These are phyloP conservation scores for Psilanteris sp. DNA, from an alignment of 1,140 invertebrate species.

Conservation along the genomic window DNA sequence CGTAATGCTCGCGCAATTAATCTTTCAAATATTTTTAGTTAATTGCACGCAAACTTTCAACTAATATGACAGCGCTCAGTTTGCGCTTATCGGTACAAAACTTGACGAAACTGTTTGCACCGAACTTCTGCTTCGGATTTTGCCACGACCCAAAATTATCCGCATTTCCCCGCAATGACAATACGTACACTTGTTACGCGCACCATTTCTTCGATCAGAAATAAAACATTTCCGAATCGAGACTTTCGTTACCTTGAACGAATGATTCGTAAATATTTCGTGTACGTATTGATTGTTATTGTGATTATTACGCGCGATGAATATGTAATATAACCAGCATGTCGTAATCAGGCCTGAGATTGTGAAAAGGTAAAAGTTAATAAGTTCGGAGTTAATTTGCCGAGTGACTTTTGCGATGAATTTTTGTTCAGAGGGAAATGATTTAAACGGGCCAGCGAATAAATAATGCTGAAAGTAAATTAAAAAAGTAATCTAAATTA, in stretches of 20 bases:
- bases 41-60: too few species aligned
- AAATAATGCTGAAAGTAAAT: slow-evolving; percentile 47
- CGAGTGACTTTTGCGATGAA: slow-evolving; percentile 28
- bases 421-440: slow-evolving; percentile 23
- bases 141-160: slow-evolving; percentile 25
- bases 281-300: slow-evolving; percentile 51
- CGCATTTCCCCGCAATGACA: not conserved
- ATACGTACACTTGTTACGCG: slow-evolving; percentile 48
- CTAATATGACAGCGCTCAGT: too few species aligned
- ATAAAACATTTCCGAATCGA: slow-evolving; percentile 48
- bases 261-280: slow-evolving; percentile 55
- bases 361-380: slow-evolving; percentile 47
- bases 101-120: too few species aligned
- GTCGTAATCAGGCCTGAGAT: slow-evolving; percentile 28
- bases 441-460: slow-evolving; percentile 18
- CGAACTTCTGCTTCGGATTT: too few species aligned
- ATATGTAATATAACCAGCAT: slow-evolving; percentile 32
- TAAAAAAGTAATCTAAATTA: slow-evolving; percentile 56
- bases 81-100: too few species aligned
- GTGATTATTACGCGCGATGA: slow-evolving; percentile 39
- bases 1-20: too few species aligned
- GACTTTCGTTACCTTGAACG: slow-evolving; percentile 50
- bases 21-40: too few species aligned
- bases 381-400: slow-evolving; percentile 48
- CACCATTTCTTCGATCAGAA: slow-evolving; percentile 40